Conservation (phyloP, 2,113 vertebrate species). For the Phocoena sinus region DNA sequence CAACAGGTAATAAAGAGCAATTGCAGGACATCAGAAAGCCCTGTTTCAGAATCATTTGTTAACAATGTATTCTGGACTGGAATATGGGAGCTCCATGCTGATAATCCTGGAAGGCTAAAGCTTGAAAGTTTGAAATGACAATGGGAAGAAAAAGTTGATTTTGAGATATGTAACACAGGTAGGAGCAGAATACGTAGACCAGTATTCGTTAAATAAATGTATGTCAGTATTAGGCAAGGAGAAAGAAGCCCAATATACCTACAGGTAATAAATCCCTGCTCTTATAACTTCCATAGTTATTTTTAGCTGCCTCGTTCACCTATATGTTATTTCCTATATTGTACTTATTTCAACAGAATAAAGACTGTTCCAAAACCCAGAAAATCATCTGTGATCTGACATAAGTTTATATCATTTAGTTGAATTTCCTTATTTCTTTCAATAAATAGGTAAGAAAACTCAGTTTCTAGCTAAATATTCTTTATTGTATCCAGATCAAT, state of each 20-base stretch:
- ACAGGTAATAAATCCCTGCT: background rate
- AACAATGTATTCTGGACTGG: background rate
- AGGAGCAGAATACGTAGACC: background rate
- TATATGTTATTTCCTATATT: background rate
- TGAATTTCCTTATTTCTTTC: background rate
- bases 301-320: background rate
- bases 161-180: background rate
- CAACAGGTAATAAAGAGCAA: background rate
- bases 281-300: background rate
- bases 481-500: background rate
- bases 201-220: background rate
- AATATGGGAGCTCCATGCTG: background rate
- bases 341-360: background rate
- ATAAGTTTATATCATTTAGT: background rate
- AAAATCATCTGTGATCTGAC: background rate
- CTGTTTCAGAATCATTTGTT: background rate
- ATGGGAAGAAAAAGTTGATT: background rate
- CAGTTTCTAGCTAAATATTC: background rate
- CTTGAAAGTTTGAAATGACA: background rate
- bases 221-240: background rate
- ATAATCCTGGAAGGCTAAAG: background rate
- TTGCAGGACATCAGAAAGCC: background rate
- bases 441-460: background rate
- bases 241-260: fast-evolving
- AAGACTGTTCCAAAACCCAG: background rate